Conservation (phyloP, 2,113 vertebrate genomes). For the Dendropsophus ebraccatus region DNA sequence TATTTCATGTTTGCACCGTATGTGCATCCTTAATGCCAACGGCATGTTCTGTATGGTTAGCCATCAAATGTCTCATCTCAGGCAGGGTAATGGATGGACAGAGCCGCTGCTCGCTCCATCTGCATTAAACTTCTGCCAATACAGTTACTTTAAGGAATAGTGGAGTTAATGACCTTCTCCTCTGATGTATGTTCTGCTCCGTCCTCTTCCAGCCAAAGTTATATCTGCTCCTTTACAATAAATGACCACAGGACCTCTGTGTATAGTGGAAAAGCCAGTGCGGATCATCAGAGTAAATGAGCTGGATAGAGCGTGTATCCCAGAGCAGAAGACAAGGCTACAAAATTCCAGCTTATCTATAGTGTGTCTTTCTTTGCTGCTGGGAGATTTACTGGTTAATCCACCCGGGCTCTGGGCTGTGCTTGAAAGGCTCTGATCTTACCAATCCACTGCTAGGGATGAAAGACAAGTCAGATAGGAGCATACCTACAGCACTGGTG, state of each 20-base stretch:
- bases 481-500: neutral
- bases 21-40: slow-evolving; percentile 13
- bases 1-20: neutral
- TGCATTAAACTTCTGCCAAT: slow-evolving; percentile 54
- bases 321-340: neutral
- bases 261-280: slow-evolving; percentile 2
- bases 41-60: slow-evolving; percentile 26
- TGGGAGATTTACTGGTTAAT: slow-evolving; percentile 10
- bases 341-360: neutral
- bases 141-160: slow-evolving; percentile 56
- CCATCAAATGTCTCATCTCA: slow-evolving; percentile 35
- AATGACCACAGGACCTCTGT: slow-evolving; percentile 42
- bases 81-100: slow-evolving; percentile 42
- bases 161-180: slow-evolving; percentile 43
- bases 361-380: neutral
- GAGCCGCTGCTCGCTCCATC: slow-evolving; percentile 13
- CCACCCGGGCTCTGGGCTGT: neutral
- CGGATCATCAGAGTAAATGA: slow-evolving; percentile 42
- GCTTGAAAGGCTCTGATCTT: neutral
- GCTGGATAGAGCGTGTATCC: neutral
- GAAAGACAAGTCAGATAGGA: neutral
- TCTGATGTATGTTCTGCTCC: slow-evolving; percentile 35
- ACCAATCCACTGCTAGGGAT: neutral
- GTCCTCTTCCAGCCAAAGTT: neutral
- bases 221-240: slow-evolving; percentile 17